Evolutionary conservation across 2,797 vertebrate genomes (phyloP), one percentile per base, ranked within the genome.

Genomic region (Rhinogobio ventralis): DNA sequence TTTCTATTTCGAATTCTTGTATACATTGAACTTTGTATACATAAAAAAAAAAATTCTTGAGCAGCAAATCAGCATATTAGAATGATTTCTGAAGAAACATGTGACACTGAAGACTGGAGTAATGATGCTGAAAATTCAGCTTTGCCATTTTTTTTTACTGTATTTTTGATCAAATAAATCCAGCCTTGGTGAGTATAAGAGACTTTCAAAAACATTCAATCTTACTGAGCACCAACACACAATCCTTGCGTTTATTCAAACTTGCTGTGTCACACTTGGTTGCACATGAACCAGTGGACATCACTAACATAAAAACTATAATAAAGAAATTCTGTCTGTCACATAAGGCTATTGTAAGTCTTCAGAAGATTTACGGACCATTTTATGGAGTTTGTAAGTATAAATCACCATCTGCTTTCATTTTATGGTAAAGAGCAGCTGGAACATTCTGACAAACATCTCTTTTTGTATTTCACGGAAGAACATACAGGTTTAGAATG

Each of bases 361-460:
- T 72, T 46, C 23, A n/a, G n/a, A 46, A 28, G n/a, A 25, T 30
- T 49, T 72, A 49, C 49, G 17, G 42, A 49, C 17, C 45, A 49
- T 30, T 73, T 11, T 30, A 30, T 30, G 71, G 20, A 55, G 72
- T 20, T 51, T 5, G 30, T n/a, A 20, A 23, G 19, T 55, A 30
- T 74, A 51, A 73, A 55, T 36, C 33, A 53, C 49, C 11, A 53
- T 55, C 19, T 36, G 11, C 74, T 25, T 76, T 76, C 20, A 42
- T 60, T 25, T 25, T 39, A 60, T 42, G 72, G 17, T 55, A 55
- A 75, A 75, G 49, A 60, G 36, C 74, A 77, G n/a, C 74, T 77
- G 15, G 36, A 77, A 60, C 74, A 76, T 76, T 76, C 53, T 25
- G 74, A 42, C 74, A 17, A 10, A 42, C 53, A 42, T 66, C 25